Evolutionary conservation across 2,113 vertebrate species (phyloP), one percentile per base, ranked within the genome.

Genomic region (Notarius lentiginosus): DNA sequence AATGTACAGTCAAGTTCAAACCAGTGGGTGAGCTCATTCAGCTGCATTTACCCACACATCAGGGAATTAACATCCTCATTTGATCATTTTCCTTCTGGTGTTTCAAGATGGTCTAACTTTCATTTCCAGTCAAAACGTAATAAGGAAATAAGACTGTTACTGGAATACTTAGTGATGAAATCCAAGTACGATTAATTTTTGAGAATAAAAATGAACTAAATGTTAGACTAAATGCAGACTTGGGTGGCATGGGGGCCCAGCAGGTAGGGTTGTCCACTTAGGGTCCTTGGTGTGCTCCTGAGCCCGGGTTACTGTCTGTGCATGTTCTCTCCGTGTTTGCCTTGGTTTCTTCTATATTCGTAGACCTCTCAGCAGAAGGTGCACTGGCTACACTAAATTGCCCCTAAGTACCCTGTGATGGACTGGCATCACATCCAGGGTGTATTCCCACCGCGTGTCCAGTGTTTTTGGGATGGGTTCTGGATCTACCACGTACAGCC

Each of bases 131-230:
- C 49, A 55, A 53, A 55, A 27, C 53, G 20, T 80, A 41, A 58
- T 60, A 80, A 60, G 56, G n/a, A 80, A 80, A 34, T 60, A 34
- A 79, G 77, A 79, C 7, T 30, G 34, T 79, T 79, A 58, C 15
- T 58, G 27, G 11, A n/a, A 51, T 76, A n/a, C 1, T 76, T 51
- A 2, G 47, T 24, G 22, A 79, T 79, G n/a, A 79, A 56, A 79
- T 56, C 30, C 18, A 56, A 79, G 15, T 27, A 18, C 8, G 14
- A 79, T 56, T 15, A 34, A 41, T 70, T 70, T 34, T 30, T 70
- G 68, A 22, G 22, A 15, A 34, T 17, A 34, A 70, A 70, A 68
- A 68, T n/a, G 63, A 66, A 27, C n/a, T 66, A 11, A 66, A 66
- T 12, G 17, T 15, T 34, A 7, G 65, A 47, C 17, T 30, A 30